Base-by-base conservation (phyloP, 2,797 vertebrate species). In the Silurus aristotelis region DNA sequence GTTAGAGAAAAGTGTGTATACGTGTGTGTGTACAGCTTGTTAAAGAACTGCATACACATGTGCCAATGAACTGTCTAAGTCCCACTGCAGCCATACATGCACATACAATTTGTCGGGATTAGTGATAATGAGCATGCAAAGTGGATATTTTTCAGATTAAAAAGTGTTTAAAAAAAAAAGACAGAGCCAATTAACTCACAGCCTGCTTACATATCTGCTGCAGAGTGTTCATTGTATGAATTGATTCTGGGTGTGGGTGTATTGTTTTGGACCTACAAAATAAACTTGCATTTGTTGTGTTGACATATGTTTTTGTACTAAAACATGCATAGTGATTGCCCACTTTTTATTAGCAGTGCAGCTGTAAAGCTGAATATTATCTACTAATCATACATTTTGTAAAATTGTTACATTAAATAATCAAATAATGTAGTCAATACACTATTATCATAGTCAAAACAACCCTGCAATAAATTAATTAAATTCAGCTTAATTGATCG, bases 51-150 rank as follows among this genome's bases (percentile, higher is more conserved):
- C 89, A 89, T 91, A 58, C 91, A 92, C 88, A 90, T 58, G 25
- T 92, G 93, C 92, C 89, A 89, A 91, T 93, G 93, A 94, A 94
- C 93, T 94, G 93, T 94, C 93, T 93, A 91, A 92, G 90, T 91
- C 85, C 90, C 72, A 85, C 81, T 70, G 80, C 89, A 91, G 91
- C 92, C 91, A 88, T 75, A 82, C 27, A 83, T 67, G 67, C 72
- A 82, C 76, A 70, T 85, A 82, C 71, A 73, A 43, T 20, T 72
- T 83, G 66, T 72, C 70, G 84, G 86, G 86, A 87, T 89, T 86
- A 89, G 70, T 56, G 85, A 87, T 87, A 86, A 87, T 80, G 71
- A 83, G 85, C 14, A 38, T 85, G 87, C 83, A 80, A 83, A 87
- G 75, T 85, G 86, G 84, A 83, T 86, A 86, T 87, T 87, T 89